Conservation (phyloP, 2,888 invertebrate genomes). For the Drosophila formosana region DNA sequence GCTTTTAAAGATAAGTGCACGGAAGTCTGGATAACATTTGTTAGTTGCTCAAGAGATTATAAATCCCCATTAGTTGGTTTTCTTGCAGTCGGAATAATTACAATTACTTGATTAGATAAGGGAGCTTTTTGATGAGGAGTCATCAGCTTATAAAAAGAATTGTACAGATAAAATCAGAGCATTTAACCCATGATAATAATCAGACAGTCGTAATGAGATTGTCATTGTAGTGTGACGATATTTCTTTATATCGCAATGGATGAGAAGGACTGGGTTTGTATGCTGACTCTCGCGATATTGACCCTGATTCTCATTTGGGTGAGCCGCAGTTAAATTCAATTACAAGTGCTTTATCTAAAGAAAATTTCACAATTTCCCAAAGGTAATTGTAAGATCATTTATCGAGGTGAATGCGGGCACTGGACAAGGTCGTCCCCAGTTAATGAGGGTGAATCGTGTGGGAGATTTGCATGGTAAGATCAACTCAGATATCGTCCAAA, state of each 20-base stretch:
- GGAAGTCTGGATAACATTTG: conserved; percentile 1
- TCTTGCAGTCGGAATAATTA: background rate
- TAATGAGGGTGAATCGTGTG: conserved; percentile 1
- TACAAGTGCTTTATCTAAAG: background rate
- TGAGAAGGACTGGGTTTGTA: background rate
- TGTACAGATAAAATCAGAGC: background rate
- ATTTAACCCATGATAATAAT: conserved; percentile 2
- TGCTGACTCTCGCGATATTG: background rate
- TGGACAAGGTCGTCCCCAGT: background rate
- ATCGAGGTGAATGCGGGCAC: background rate
- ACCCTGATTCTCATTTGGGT: conserved; percentile 9
- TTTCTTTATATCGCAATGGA: conserved; percentile 8
- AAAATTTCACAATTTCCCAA: background rate
- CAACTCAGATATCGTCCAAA: conserved; percentile 26
- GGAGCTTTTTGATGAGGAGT: conserved; percentile 15
- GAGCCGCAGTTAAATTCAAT: background rate
- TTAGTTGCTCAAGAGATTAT: background rate
- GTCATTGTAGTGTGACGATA: conserved; percentile 1
- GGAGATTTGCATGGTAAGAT: conserved; percentile 22
- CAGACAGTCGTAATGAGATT: conserved; percentile 10
- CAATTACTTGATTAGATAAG: conserved; percentile 17
- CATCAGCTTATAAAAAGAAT: conserved; percentile 19
- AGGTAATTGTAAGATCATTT: conserved; percentile 10
- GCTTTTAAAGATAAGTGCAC: conserved; percentile 5
- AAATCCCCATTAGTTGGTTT: background rate